These are phyloP conservation scores for Helogale parvula DNA, from an alignment of 2,113 vertebrate species.

Conservation along the genomic window DNA sequence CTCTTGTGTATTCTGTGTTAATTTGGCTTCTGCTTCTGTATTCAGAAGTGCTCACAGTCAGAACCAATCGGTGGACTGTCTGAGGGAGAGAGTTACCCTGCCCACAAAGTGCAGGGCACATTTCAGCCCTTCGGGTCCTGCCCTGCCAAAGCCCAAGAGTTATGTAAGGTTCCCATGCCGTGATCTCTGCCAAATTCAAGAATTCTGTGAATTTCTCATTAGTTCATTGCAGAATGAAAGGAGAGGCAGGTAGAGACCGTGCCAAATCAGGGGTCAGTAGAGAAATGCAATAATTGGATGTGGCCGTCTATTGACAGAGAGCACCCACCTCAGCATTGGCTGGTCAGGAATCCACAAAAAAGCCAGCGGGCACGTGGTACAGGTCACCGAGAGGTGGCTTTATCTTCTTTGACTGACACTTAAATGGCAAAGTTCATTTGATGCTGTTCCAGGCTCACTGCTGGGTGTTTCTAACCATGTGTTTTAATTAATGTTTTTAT, in stretches of 20 bases:
- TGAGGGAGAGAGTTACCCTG: not conserved
- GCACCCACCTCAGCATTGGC: not conserved
- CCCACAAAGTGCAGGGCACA: not conserved
- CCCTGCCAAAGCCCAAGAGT: slow-evolving; percentile 28
- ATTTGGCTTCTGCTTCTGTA: not conserved
- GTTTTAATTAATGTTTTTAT: slow-evolving; percentile 78
- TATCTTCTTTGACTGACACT: slow-evolving; percentile 71
- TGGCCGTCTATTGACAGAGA: not conserved
- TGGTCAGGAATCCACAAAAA: slow-evolving; percentile 53
- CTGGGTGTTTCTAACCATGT: slow-evolving; percentile 67
- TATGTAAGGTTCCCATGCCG: not conserved
- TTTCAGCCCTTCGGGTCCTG: not conserved
- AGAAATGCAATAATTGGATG: not conserved
- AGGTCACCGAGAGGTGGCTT: slow-evolving; percentile 68
- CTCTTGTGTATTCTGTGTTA: not conserved
- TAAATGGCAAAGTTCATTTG: slow-evolving; percentile 58
- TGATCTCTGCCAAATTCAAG: slow-evolving; percentile 39
- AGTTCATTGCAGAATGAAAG: slow-evolving; percentile 40
- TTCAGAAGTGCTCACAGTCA: not conserved
- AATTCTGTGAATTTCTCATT: slow-evolving; percentile 53
- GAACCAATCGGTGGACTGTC: not conserved
- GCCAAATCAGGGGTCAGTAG: slow-evolving; percentile 6
- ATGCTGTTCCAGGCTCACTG: slow-evolving; percentile 47
- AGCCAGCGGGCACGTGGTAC: slow-evolving; percentile 38
- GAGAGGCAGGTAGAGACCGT: not conserved